A percentile compares a stretch with the other conserved stretches of the same genome.
Conservation (phyloP, 2,888 invertebrate species). For the Cheilosia variabilis region DNA sequence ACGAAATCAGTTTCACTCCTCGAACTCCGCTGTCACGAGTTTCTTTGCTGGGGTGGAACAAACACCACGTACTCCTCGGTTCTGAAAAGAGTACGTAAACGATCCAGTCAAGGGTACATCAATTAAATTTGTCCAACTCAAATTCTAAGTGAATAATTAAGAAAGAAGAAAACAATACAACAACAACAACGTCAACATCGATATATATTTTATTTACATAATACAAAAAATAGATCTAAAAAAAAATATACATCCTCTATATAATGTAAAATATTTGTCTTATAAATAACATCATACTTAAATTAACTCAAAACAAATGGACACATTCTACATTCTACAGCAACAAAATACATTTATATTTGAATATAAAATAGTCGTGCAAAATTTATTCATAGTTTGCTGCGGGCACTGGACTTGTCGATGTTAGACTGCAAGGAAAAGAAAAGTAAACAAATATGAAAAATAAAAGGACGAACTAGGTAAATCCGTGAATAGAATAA, state of each 20-base stretch:
- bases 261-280: constrained; percentile 26
- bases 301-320: constrained; percentile 41
- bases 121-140: neutral
- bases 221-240: constrained; percentile 25
- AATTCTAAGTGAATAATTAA: neutral
- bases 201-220: neutral
- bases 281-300: constrained; percentile 20
- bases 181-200: neutral
- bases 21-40: constrained; percentile 44
- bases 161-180: neutral
- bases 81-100: constrained; percentile 77
- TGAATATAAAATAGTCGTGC: constrained; percentile 56
- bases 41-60: constrained; percentile 79
- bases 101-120: neutral
- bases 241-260: constrained; percentile 37
- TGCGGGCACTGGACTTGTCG: constrained; percentile 81
- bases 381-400: constrained; percentile 80
- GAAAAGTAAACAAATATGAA: constrained; percentile 46
- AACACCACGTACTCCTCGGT: constrained; percentile 82
- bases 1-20: constrained; percentile 64
- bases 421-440: constrained; percentile 80
- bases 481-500: constrained; percentile 14
- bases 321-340: constrained; percentile 20
- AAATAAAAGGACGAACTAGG: constrained; percentile 66
- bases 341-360: constrained; percentile 20